Evolutionary conservation across 2,888 invertebrate species (phyloP).

Genomic region (Leptopilina syphax): DNA sequence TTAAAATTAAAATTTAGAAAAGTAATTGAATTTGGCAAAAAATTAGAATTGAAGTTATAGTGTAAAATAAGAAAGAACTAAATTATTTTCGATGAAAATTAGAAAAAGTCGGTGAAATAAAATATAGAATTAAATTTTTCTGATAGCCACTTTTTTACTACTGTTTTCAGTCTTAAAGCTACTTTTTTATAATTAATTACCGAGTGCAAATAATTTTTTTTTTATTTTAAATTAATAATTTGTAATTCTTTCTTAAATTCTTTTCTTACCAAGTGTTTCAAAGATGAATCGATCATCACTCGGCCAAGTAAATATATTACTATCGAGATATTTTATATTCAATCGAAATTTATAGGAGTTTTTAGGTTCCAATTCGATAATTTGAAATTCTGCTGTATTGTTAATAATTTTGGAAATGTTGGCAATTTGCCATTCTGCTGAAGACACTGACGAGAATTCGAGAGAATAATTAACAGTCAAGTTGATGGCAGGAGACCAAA

Average conservation of each 20-base stretch:
- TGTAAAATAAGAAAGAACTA: no score
- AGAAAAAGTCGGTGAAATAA: no score
- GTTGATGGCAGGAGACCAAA: conserved; percentile 83
- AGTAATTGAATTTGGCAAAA: no score
- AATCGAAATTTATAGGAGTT: conserved; percentile 88
- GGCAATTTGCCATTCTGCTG: conserved; percentile 76
- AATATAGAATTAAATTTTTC: no score
- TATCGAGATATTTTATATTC: conserved; percentile 81
- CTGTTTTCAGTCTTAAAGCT: no score
- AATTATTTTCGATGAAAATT: no score
- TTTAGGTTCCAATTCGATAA: conserved; percentile 82
- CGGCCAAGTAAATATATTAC: conserved; percentile 85
- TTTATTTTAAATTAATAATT: no score
- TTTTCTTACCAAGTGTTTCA: conserved; percentile 84
- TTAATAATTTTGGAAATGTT: conserved; percentile 57
- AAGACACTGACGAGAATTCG: conserved; percentile 78
- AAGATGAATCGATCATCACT: conserved; percentile 84
- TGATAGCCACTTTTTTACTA: no score
- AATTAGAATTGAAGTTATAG: no score
- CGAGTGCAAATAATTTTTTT: background rate
- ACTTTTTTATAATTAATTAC: no score
- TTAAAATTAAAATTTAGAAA: no score
- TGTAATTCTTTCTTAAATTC: no score
- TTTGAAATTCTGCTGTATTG: conserved; percentile 66
- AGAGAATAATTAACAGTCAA: conserved; percentile 75